Conservation (phyloP, 2,888 invertebrate genomes). For the Polyploca ridens region DNA sequence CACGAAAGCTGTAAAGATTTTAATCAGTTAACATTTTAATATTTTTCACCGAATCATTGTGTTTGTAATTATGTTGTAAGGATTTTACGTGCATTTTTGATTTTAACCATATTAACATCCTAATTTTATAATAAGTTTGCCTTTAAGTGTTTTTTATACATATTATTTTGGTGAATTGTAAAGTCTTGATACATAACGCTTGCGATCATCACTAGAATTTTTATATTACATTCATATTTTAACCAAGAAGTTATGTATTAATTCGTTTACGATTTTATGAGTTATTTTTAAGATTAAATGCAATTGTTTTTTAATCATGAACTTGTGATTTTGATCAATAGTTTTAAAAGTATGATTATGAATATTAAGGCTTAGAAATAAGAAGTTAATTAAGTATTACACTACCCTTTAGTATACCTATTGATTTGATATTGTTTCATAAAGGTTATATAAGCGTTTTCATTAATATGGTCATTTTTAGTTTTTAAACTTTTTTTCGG, state of each 20-base stretch:
- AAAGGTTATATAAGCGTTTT: constrained; percentile 27
- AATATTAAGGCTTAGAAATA: constrained; percentile 66
- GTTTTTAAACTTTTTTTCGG: constrained; percentile 33
- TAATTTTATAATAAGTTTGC: constrained; percentile 69
- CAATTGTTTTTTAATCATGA: constrained; percentile 78
- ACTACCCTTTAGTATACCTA: constrained; percentile 29
- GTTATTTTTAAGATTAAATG: constrained; percentile 47
- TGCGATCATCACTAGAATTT: constrained; percentile 34
- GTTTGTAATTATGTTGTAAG: constrained; percentile 66
- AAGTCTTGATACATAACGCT: constrained; percentile 70
- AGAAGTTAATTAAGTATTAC: constrained; percentile 43
- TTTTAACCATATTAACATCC: constrained; percentile 82
- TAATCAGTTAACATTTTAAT: constrained; percentile 79
- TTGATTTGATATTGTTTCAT: neutral
- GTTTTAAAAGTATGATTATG: constrained; percentile 77
- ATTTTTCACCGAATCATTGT: constrained; percentile 58
- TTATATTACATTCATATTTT: constrained; percentile 20
- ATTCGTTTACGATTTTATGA: constrained; percentile 53
- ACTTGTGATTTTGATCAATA: constrained; percentile 72
- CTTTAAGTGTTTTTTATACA: constrained; percentile 41
- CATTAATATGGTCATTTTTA: constrained; percentile 45
- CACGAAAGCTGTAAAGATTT: constrained; percentile 58
- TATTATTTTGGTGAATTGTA: constrained; percentile 51
- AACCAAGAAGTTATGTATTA: constrained; percentile 71
- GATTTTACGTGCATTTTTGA: constrained; percentile 74